A percentile compares a stretch with the other conserved stretches of the same genome.
Conservation (phyloP, 1,140 invertebrate species). For the Proales similis region DNA sequence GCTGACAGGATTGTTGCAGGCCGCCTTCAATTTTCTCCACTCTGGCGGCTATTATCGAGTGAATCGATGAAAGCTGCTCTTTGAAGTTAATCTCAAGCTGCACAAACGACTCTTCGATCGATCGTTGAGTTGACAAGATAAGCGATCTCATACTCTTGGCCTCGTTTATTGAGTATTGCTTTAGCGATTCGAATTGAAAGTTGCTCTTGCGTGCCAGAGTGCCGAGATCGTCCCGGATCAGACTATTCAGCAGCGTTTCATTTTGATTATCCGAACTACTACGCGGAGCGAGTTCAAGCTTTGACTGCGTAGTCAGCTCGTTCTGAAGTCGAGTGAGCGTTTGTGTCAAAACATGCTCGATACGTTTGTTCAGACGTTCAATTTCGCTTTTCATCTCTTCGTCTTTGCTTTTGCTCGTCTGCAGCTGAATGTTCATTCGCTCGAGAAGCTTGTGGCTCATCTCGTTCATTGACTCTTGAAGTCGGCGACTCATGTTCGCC, state of each 20-base stretch:
- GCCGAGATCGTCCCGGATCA: conserved; percentile 11
- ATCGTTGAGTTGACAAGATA: conserved; percentile 20
- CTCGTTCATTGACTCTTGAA: conserved; percentile 28
- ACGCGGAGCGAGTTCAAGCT: conserved; percentile 6
- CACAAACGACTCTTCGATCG: conserved; percentile 38
- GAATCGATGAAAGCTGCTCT: too few species aligned
- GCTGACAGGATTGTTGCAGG: too few species aligned
- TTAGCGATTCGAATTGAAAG: conserved; percentile 35
- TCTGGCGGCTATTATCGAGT: too few species aligned
- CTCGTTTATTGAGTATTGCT: conserved; percentile 28
- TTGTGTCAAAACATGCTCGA: neutral
- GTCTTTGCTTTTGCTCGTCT: neutral
- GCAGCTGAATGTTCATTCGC: conserved; percentile 24
- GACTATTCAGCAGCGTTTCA: conserved; percentile 14
- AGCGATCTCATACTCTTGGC: conserved; percentile 11
- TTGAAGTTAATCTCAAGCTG: too few species aligned
- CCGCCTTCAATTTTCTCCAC: too few species aligned
- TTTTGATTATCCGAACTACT: conserved; percentile 11
- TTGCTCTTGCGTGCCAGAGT: conserved; percentile 28
- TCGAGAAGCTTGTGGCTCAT: neutral
- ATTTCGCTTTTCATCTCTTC: neutral
- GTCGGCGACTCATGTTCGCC: conserved; percentile 11
- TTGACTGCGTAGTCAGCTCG: neutral
- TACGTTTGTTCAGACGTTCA: neutral
- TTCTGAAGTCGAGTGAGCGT: neutral